Evolutionary conservation across 2,113 vertebrate genomes (phyloP), one percentile per base, ranked within the genome.

Genomic region (Coturnix japonica): DNA sequence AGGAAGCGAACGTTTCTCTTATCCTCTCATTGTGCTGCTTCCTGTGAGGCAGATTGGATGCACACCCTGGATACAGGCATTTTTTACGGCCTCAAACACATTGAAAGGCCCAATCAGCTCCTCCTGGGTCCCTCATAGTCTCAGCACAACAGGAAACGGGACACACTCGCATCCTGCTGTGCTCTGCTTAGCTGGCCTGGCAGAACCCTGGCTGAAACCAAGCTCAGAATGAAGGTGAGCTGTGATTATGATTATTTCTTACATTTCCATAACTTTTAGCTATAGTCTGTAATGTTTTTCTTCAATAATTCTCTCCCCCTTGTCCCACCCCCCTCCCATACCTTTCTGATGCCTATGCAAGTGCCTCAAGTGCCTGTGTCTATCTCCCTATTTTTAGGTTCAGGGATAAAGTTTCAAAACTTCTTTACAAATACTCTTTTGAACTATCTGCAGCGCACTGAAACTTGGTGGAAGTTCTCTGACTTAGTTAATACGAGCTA

Each of bases 151-250:
- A 97, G 98, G 97, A 98, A 98, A 44, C 1, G 6, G 65, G 64
- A 37, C 77, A 87, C 92, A 75, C 92, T 94, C 1, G 26, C 94
- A 96, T 97, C 97, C 97, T 97, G 95, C 97, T 97, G 67, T 96
- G 97, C 92, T 94, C 87, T n/a, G 57, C 46, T 85, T 75, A 91
- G 86, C 69, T 84, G 91, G 37, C 71, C 60, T 91, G 74, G 84
- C 81, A 81, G 93, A 31, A 69, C 83, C 73, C 60, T 41, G 90
- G 17, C n/a, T 81, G 31, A 54, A 2, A 49, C 49, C 69, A 61
- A 92, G 94, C 77, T 91, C 95, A 97, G 47, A 65, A 98, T 98
- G 98, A 98, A 98, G 97, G 98, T 98, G 92, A 97, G 97, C 92
- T 91, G 16, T 54, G 25, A 6, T 23, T 28, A 37, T 39, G 14